phyloP scores from a whole-genome alignment of 2,888 invertebrate species.

The Amphipoea lucens region DNA sequence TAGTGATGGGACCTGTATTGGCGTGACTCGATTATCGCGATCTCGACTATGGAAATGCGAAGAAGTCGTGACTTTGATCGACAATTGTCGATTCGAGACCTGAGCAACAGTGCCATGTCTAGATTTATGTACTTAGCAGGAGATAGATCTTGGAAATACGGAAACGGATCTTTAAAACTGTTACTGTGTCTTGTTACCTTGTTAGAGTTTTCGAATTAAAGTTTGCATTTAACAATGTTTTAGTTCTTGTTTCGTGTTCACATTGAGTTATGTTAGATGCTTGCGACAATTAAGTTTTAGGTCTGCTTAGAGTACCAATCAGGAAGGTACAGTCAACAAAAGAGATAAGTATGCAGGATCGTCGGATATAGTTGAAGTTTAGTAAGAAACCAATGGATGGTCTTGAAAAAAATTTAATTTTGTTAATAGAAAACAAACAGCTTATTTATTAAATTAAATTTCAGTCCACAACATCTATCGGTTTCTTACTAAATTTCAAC shows the following conservation, averaged over 20 bases:
- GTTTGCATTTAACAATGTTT: slow-evolving; percentile 17
- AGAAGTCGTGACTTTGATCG: slow-evolving; percentile 31
- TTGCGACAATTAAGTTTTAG: background rate
- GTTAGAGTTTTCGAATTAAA: slow-evolving; percentile 27
- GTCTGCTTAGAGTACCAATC: no score
- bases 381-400: no score
- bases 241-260: slow-evolving; percentile 9
- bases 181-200: slow-evolving; percentile 9
- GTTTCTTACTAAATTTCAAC: no score
- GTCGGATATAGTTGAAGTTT: no score
- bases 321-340: background rate
- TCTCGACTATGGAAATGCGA: slow-evolving; percentile 8
- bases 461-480: no score
- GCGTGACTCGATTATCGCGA: slow-evolving; percentile 7
- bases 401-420: no score
- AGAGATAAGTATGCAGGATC: no score
- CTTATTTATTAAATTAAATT: no score
- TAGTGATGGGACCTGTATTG: slow-evolving; percentile 15
- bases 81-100: slow-evolving; percentile 16
- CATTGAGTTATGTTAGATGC: background rate
- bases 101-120: slow-evolving; percentile 18
- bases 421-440: no score
- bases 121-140: slow-evolving; percentile 27
- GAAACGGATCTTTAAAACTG: slow-evolving; percentile 21
- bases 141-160: slow-evolving; percentile 13